Base-by-base conservation (phyloP, 64 coral and sea anemone genomes). In the Cladopsammia gracilis region DNA sequence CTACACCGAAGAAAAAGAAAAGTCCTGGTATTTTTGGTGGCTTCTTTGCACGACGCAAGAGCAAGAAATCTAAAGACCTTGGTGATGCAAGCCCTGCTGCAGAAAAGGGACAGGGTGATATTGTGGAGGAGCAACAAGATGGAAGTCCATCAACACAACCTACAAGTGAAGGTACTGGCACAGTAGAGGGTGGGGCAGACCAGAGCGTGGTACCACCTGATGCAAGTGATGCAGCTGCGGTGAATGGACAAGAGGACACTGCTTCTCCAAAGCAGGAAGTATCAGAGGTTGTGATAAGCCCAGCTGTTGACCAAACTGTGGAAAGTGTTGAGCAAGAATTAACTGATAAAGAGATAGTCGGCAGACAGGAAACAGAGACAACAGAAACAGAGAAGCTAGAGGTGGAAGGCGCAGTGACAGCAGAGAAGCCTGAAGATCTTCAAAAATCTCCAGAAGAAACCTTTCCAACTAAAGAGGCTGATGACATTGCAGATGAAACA, bases 1-100 rank as follows among this genome's bases (percentile, higher is more conserved):
- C 79, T n/a, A 10, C 44, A 84, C 16, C 45, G 50, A 84, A 84
- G 80, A 84, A 84, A 26, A 67, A 67, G 42, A 84, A 84, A 84
- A 26, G 62, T 25, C 1, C 46, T 49, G 72, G 72, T 49, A 47
- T 84, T 66, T 68, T 84, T 84, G 80, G 80, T 66, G 80, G 80
- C 19, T 23, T 84, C 42, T 84, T 84, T 68, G 12, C 80, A 11
- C 42, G 61, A 19, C 58, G 61, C 7, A 84, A 84, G 44, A 67
- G 80, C 60, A 84, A 68, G 62, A 84, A 84, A 84, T 49, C 60
- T 49, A 77, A 77, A 56, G 75, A 49, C n/a, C 53, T 56, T 56
- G 50, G 50, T 22, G 19, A 8, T 1, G 61, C 34, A 15, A 67
- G 20, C n/a, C 43, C 80, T 24, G 7, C 62, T 24, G 44, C 4